Base-by-base conservation (phyloP, 1,140 invertebrate species). In the Drosophila micromelanica region DNA sequence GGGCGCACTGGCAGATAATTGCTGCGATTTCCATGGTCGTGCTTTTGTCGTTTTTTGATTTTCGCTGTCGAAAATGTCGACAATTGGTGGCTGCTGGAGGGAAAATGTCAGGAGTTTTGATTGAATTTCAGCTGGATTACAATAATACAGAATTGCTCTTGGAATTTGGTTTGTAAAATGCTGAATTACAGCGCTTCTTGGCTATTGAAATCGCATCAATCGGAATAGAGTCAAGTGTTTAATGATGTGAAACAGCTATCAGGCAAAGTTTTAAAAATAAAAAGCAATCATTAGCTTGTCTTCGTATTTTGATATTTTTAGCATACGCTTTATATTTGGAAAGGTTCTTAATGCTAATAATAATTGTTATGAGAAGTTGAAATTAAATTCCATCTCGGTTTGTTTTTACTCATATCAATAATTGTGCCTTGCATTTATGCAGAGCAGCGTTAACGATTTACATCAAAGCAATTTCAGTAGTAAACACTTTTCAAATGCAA, bases 111-210 rank as follows among this genome's bases (percentile, higher is more conserved):
- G 12, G 61, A 86, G 69, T 80, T 86, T 86, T 71, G 57, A 85
- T 77, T 78, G 74, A 68, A 78, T 55, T 75, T 72, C 35, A 86
- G 85, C 60, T 78, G 59, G 74, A 78, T 81, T 85, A 87, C 63
- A 74, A 79, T 78, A 81, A 75, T 78, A 71, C 35, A 62, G 45
- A 56, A 86, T 68, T 57, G 60, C 59, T 56, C 56, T 67, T 30
- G 51, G 61, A 35, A 30, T 56, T 57, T 60, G 42, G 38, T 54
- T 60, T 73, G 55, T 68, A 54, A 67, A 67, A 59, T 42, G 35
- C 40, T 38, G 63, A 73, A 67, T 73, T 73, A 73, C 48, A 43
- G 63, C 32, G 63, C 54, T 59, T 60, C 54, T 73, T 38, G 40
- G 40, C 13, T 27, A 60, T 60, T 68, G 40, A 68, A 73, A 68